Base-by-base conservation (phyloP, 2,797 vertebrate genomes). In the Sebastes vulpes region DNA sequence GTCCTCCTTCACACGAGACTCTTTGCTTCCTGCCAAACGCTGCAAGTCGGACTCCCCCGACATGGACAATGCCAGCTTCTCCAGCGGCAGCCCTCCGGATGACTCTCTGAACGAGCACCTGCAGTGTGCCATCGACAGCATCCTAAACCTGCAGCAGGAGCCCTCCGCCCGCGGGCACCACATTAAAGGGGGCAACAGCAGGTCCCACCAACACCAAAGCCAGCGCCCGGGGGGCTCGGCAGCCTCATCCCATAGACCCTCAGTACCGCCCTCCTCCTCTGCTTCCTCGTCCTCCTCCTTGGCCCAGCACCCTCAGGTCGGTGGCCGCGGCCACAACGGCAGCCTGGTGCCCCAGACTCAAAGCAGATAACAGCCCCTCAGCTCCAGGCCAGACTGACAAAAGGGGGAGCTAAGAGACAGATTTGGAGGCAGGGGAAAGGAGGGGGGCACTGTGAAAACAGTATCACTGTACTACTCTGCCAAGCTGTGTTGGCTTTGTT, bases 101-200 rank as follows among this genome's bases (percentile, higher is more conserved):
- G 97, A 98, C 86, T 94, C 97, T 0, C 95, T 99, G 29, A 98
- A 96, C 0, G 97, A 99, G 87, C 98, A 99, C 92, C 95, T 99
- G 21, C 98, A 99, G 95, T 98, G 97, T 18, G 98, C 98, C 91
- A 99, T 99, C 64, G 98, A 99, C 95, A 98, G 98, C 95, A 99
- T 99, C 95, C 97, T 99, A 1, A 98, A 99, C 92, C 96, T 99
- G 65, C 97, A 99, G 91, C 98, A 98, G 92, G 96, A 95, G 84
- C 95, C 95, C 20, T 73, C 93, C 0, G 77, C 89, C 42, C 92
- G 93, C 0, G 92, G 92, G 35, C 90, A 89, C 35, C 90, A 93
- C 77, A 77, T 92, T n/a, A 92, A 94, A 77, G 93, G 90, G 32
- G 88, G 92, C 38, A 29, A 83, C 75, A 86, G 91, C 85, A 92